Conservation (phyloP, 2,113 vertebrate species). For the Oreochromis tanganicae region DNA sequence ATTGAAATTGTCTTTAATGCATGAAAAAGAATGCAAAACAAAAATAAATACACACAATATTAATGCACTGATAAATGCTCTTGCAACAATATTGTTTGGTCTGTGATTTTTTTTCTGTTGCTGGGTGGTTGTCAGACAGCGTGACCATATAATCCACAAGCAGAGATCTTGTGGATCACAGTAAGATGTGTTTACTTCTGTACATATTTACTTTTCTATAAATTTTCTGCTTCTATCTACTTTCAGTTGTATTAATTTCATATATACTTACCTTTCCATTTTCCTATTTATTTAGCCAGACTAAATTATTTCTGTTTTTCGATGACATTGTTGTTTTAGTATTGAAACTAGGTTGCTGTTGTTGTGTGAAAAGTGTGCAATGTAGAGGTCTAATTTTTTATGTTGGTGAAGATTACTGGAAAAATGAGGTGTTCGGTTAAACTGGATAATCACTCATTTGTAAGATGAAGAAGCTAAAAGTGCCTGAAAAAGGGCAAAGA, state of each 20-base stretch:
- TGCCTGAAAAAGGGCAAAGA: neutral
- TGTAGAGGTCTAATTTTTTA: fast-evolving
- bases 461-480: neutral
- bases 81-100: neutral
- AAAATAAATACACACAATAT: neutral
- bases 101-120: neutral
- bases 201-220: neutral
- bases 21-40: neutral
- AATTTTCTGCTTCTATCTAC: too few relatives aligned
- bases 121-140: neutral
- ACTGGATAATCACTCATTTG: neutral
- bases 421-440: neutral
- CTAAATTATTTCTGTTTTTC: neutral
- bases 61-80: neutral
- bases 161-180: neutral
- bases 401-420: fast-evolving
- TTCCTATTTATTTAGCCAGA: neutral
- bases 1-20: neutral
- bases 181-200: neutral
- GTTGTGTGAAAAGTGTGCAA: neutral
- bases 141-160: neutral
- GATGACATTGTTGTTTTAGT: neutral
- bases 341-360: neutral
- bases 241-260: neutral
- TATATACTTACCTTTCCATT: neutral